Evolutionary conservation across 2,888 invertebrate genomes (phyloP), one percentile per base, ranked within the genome.

Genomic region (Diarsia mendica): DNA sequence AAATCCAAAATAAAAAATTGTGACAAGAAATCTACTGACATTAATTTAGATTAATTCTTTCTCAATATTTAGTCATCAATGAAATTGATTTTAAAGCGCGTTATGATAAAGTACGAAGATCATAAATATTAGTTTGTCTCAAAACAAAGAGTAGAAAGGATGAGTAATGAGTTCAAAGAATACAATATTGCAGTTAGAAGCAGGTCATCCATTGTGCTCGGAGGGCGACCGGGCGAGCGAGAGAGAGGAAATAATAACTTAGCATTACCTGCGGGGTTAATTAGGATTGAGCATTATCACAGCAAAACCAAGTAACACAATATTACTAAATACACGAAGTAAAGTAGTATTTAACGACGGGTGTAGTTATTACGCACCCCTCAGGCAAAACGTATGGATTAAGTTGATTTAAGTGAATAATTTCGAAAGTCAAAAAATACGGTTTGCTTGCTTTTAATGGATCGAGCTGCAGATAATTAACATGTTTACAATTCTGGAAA

Each of bases 151-250:
- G 28, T 33, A 20, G 20, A 49, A 13, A 33, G 49, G n/a, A 58
- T 67, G 55, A 55, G 13, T 67, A 55, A 66, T 39, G 67, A 51
- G 51, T 39, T 15, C 51, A 51, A 67, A 51, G 51, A 51, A 51
- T 51, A 51, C 11, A 33, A 33, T 51, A 33, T 51, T 39, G 51
- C 51, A 67, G 51, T 67, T 67, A n/a, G 33, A n/a, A 33, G 20
- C 51, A 51, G 33, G n/a, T n/a, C 15, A 51, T 51, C 51, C 51
- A 67, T 67, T 51, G 51, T n/a, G 67, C 33, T 67, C 33, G 33
- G 67, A 28, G 1, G 1, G 28, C 28, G 28, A 28, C 5, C n/a
- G 15, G 15, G 51, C 67, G 67, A 65, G 48, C 46, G 33, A n/a
- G n/a, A 15, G 9, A 33, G 8, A 28, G 44, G 15, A 44, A 15